A percentile compares a stretch with the other conserved stretches of the same genome.
These are phyloP conservation scores for Melopsittacus undulatus DNA, from an alignment of 2,797 vertebrate species.

Conservation along the genomic window DNA sequence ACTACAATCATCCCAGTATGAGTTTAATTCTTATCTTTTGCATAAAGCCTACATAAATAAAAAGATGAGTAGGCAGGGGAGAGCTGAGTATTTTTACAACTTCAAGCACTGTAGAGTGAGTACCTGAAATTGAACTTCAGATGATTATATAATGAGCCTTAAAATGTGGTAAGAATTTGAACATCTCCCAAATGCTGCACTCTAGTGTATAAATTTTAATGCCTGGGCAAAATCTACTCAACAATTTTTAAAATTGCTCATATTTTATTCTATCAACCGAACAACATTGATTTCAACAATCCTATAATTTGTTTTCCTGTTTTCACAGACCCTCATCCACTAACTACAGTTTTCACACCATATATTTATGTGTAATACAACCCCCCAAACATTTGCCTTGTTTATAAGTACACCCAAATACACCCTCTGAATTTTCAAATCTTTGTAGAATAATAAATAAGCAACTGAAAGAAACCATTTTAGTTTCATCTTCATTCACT, in stretches of 20 bases:
- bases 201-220: background rate
- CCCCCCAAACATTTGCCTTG: accelerated
- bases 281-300: background rate
- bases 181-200: background rate
- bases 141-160: background rate
- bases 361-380: background rate
- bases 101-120: background rate
- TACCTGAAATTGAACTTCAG: background rate
- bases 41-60: background rate
- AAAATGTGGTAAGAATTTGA: background rate
- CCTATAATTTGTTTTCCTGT: background rate
- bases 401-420: background rate
- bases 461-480: background rate
- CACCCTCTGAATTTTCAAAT: background rate
- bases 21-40: background rate
- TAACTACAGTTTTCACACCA: background rate
- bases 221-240: background rate
- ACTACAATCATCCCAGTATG: background rate
- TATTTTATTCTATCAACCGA: background rate
- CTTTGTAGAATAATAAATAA: background rate
- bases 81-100: background rate
- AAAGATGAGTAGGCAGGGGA: background rate
- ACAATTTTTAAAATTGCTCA: background rate
- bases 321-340: background rate
- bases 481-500: background rate